Conservation (phyloP, 1,140 invertebrate genomes). For the Cotesia vestalis region DNA sequence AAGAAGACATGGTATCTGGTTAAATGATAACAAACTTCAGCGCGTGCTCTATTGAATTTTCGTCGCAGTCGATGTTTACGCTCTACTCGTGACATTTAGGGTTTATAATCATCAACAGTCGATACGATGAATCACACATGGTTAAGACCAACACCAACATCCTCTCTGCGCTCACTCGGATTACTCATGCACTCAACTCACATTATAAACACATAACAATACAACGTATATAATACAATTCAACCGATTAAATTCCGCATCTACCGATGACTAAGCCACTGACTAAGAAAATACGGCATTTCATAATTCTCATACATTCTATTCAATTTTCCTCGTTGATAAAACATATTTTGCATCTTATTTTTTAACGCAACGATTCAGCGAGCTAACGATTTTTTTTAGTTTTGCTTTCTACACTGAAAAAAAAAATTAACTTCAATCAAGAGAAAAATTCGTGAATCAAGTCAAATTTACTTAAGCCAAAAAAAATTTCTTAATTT, state of each 20-base stretch:
- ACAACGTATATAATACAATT: neutral
- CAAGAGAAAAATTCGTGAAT: too few species aligned
- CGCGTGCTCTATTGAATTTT: constrained; percentile 4
- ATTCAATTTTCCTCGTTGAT: neutral
- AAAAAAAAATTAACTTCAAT: too few species aligned
- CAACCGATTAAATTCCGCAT: constrained; percentile 16
- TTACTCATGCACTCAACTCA: too few species aligned
- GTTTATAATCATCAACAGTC: constrained; percentile 28
- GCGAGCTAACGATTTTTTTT: too few species aligned
- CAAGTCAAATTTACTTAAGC: too few species aligned
- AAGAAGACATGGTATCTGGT: too few species aligned
- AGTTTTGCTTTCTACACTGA: too few species aligned
- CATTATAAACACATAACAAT: too few species aligned
- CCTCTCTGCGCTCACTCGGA: too few species aligned
- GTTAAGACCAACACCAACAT: neutral
- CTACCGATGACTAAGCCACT: constrained; percentile 10
- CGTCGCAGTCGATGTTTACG: constrained; percentile 2
- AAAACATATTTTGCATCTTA: neutral
- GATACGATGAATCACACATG: constrained; percentile 29
- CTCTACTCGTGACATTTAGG: constrained; percentile 22
- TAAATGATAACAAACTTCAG: too few species aligned
- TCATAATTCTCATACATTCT: neutral
- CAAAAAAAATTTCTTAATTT: too few species aligned
- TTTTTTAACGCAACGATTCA: too few species aligned
- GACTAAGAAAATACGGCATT: neutral